Base-by-base conservation (phyloP, 2,888 invertebrate genomes). In the Lamproptera curius region DNA sequence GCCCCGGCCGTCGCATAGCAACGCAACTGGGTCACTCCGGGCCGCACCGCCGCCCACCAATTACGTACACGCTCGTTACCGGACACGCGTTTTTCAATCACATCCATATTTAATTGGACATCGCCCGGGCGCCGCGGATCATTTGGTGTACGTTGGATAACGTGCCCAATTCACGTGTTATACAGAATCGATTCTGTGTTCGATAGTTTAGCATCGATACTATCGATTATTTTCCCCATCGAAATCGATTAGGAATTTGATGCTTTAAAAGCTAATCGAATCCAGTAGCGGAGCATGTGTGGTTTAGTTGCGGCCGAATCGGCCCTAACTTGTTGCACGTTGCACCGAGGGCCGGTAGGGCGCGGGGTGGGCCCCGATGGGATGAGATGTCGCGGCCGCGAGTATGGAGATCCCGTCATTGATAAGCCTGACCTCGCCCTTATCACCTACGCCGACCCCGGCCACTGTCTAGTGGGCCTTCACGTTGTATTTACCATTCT, bases 31-130 rank as follows among this genome's bases (percentile, higher is more conserved):
- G 85, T 85, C 85, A 83, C 73, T 83, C 85, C 83, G 76, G 81
- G 77, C 79, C 79, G 66, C 75, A 68, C 70, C 62, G 64, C 73
- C 78, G 63, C 86, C 86, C 77, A 80, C 85, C 86, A 87, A 87
- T 87, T 86, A 87, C 80, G 78, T 84, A 90, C 87, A 84, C 84
- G 85, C 85, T 86, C 85, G 87, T 86, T 87, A 86, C 85, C 82
- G 86, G 87, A 86, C 87, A 86, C 86, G 86, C 87, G 87, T 87
- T 87, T 87, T 87, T 87, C 87, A 85, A 87, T 87, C 87, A 85
- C 85, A 87, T 87, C 84, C 87, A 86, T 87, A 87, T 86, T 87
- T 87, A 87, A 87, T 87, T 87, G 87, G 85, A 83, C 84, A 82
- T 83, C 84, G 77, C 77, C n/a, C n/a, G n/a, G n/a, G n/a, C n/a